phyloP scores from a whole-genome alignment of 2,797 vertebrate species.

The Phoeniculus purpureus region DNA sequence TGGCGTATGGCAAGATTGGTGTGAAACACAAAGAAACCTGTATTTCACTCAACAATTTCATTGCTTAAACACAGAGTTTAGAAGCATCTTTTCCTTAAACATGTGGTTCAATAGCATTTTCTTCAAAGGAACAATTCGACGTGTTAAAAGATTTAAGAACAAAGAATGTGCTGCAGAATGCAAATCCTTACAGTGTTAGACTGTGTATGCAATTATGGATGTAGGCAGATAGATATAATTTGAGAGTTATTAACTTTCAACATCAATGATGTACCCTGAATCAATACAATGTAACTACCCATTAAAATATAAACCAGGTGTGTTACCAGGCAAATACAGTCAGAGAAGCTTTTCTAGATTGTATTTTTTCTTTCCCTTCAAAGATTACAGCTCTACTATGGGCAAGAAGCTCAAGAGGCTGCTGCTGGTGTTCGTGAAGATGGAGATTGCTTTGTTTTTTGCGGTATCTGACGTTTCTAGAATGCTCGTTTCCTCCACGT shows the following conservation, averaged over 20 bases:
- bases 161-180: conserved; percentile 64
- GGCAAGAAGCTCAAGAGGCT: conserved; percentile 46
- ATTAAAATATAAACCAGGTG: conserved; percentile 68
- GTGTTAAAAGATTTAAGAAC: conserved; percentile 68
- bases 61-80: conserved; percentile 61
- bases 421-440: conserved; percentile 23
- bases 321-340: conserved; percentile 59
- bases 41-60: conserved; percentile 65
- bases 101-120: conserved; percentile 54
- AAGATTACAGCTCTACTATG: conserved; percentile 37
- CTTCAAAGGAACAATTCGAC: conserved; percentile 65
- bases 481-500: background rate
- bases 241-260: conserved; percentile 72
- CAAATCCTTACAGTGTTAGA: conserved; percentile 56
- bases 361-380: conserved; percentile 5
- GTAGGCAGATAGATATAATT: conserved; percentile 71
- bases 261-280: conserved; percentile 58
- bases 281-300: conserved; percentile 50
- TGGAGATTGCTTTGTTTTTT: conserved; percentile 22
- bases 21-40: conserved; percentile 54
- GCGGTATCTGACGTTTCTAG: background rate
- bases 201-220: conserved; percentile 66
- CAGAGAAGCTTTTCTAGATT: conserved; percentile 37
- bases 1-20: conserved; percentile 40
- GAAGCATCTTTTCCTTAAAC: conserved; percentile 62